Evolutionary conservation across 2,113 vertebrate species (phyloP).

Genomic region (Epinephelus fuscoguttatus): DNA sequence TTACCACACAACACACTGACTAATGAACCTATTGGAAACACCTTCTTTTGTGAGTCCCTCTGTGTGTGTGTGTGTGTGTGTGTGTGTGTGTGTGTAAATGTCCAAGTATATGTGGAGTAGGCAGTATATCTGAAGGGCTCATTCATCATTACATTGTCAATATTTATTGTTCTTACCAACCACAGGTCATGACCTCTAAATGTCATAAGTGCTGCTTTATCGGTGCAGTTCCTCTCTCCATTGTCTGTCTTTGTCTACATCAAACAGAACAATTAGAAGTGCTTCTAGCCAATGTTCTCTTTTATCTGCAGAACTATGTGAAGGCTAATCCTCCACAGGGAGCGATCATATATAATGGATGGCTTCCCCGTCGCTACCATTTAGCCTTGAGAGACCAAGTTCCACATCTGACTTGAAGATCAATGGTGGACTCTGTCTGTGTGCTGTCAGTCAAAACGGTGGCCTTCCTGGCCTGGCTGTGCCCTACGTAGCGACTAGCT

Average conservation of each 20-base stretch:
- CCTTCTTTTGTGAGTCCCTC: slow-evolving; percentile 39
- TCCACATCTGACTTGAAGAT: slow-evolving; percentile 76
- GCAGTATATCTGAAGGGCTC: slow-evolving; percentile 37
- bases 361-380: slow-evolving; percentile 72
- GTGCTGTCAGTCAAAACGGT: slow-evolving; percentile 75
- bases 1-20: slow-evolving; percentile 77
- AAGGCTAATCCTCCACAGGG: slow-evolving; percentile 67
- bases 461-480: slow-evolving; percentile 47
- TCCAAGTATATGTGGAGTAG: not conserved
- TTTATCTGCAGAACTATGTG: slow-evolving; percentile 67
- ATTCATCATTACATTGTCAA: slow-evolving; percentile 51
- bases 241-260: slow-evolving; percentile 65
- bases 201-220: slow-evolving; percentile 39
- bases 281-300: slow-evolving; percentile 56
- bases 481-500: slow-evolving; percentile 49
- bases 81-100: slow-evolving; percentile 7
- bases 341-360: slow-evolving; percentile 79
- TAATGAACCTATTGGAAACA: slow-evolving; percentile 74
- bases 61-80: slow-evolving; percentile 8
- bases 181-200: slow-evolving; percentile 64
- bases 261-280: slow-evolving; percentile 76
- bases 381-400: slow-evolving; percentile 74
- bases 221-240: slow-evolving; percentile 14
- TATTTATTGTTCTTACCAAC: slow-evolving; percentile 59
- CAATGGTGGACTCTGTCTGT: slow-evolving; percentile 69